Evolutionary conservation across 2,113 vertebrate genomes (phyloP).

Genomic region (Chloebia gouldiae): DNA sequence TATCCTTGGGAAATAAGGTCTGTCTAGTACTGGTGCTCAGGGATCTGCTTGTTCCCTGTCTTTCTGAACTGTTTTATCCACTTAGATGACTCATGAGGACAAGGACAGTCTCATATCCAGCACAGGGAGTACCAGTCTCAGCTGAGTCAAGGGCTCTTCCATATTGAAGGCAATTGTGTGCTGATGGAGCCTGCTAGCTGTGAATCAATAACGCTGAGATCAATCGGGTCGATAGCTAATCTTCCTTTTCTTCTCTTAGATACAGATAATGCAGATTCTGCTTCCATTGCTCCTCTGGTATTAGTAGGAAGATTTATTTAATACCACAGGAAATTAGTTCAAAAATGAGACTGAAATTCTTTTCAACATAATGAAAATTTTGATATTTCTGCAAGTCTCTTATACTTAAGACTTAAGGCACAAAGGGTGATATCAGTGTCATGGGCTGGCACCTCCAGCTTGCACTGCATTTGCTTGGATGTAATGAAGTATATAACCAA

Average conservation of each 20-base stretch:
- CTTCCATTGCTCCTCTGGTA: not conserved
- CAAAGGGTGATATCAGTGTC: not conserved
- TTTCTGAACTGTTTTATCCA: not conserved
- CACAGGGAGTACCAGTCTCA: not conserved
- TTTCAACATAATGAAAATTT: not conserved
- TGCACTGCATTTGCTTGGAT: not conserved
- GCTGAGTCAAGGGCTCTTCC: slow-evolving; percentile 23
- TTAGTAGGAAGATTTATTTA: not conserved
- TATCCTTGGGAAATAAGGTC: not conserved
- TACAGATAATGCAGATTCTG: not conserved
- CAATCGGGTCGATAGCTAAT: not conserved
- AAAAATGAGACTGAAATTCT: not conserved
- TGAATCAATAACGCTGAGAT: not conserved
- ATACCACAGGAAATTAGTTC: not conserved
- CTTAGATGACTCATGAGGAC: slow-evolving; percentile 16
- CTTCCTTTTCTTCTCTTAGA: not conserved
- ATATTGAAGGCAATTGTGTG: not conserved
- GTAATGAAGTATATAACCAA: not conserved
- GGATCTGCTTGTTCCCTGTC: not conserved
- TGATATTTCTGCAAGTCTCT: not conserved
- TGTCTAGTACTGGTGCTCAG: not conserved
- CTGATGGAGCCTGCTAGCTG: not conserved
- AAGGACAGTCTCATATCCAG: not conserved
- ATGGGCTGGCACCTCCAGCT: not conserved
- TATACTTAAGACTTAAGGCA: not conserved